These are phyloP conservation scores for Neogale vison DNA, from an alignment of 2,113 vertebrate species.

Conservation along the genomic window DNA sequence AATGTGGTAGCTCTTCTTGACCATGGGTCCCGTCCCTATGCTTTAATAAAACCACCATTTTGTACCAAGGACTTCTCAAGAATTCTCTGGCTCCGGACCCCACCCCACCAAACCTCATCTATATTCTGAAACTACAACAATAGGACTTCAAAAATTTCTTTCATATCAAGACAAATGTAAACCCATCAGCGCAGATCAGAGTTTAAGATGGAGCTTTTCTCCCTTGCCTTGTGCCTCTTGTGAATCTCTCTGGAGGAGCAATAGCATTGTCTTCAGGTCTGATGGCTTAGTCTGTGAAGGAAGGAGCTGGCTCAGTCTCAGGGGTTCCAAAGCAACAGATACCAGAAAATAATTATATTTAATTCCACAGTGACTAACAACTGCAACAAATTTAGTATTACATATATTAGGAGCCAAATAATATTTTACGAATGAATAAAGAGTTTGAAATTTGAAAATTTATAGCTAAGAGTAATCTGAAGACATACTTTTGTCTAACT, in stretches of 20 bases:
- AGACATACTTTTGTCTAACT: background rate
- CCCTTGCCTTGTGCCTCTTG: background rate
- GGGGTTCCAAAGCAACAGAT: background rate
- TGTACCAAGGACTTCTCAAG: too few relatives aligned
- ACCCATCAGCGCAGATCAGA: background rate
- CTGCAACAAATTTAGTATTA: background rate
- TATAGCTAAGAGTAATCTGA: background rate
- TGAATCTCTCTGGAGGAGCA: background rate
- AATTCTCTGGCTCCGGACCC: too few relatives aligned
- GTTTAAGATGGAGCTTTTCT: background rate
- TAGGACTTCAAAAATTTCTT: background rate
- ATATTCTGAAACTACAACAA: too few relatives aligned
- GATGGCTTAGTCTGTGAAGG: background rate
- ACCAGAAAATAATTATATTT: background rate
- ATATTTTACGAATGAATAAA: background rate
- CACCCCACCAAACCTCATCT: too few relatives aligned
- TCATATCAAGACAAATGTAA: background rate
- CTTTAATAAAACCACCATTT: too few relatives aligned
- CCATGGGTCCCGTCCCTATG: too few relatives aligned
- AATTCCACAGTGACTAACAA: background rate
- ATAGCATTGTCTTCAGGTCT: background rate
- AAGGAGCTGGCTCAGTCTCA: background rate
- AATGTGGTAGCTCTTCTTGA: too few relatives aligned
- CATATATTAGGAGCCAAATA: background rate
- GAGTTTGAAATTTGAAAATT: constrained; percentile 23